Evolutionary conservation across 2,797 vertebrate genomes (phyloP).

Genomic region (Trichosurus vulpecula): DNA sequence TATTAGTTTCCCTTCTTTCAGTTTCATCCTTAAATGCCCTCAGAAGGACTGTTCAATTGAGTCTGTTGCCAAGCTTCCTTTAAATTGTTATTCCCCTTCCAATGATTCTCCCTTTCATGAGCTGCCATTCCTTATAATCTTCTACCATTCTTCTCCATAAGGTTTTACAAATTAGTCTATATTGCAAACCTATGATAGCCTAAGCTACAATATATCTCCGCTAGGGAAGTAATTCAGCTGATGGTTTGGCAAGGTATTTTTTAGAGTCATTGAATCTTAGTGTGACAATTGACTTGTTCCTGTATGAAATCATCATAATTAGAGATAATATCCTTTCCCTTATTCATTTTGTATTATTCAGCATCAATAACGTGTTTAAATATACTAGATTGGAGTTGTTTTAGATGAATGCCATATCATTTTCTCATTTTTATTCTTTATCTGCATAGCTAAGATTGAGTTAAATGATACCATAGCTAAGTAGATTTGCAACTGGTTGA

Average conservation of each 20-base stretch:
- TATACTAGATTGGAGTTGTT: neutral
- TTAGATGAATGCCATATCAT: neutral
- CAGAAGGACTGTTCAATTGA: neutral
- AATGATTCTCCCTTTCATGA: neutral
- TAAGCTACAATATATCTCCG: neutral
- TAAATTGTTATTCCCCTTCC: neutral
- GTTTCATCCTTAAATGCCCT: neutral
- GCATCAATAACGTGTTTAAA: neutral
- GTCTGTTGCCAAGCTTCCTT: neutral
- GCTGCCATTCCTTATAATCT: neutral
- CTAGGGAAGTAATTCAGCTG: neutral
- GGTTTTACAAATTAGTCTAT: neutral
- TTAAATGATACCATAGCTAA: neutral
- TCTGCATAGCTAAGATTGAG: neutral
- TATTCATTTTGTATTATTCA: neutral
- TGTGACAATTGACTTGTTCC: neutral
- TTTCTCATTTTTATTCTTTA: neutral
- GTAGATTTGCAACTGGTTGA: neutral
- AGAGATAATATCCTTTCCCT: neutral
- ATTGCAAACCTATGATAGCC: neutral
- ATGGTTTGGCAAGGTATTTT: neutral
- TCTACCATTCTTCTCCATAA: neutral
- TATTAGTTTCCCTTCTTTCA: neutral
- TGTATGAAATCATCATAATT: neutral
- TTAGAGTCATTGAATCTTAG: neutral